Conservation (phyloP, 2,113 vertebrate species). For the Clarias magur region DNA sequence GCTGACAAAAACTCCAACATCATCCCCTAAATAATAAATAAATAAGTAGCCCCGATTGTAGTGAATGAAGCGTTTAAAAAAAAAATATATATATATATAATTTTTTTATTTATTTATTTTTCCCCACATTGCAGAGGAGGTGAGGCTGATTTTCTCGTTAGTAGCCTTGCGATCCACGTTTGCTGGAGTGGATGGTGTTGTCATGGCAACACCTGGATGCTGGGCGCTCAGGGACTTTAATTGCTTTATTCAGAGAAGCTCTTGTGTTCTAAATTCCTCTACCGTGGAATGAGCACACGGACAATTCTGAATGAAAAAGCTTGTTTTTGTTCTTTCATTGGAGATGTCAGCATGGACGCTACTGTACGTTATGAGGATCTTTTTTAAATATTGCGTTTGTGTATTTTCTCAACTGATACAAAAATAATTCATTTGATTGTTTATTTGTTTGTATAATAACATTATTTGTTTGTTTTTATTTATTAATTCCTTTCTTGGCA, state of each 20-base stretch:
- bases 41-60: background rate
- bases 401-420: background rate
- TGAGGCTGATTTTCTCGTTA: constrained; percentile 6
- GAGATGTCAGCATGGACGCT: background rate
- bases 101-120: no score
- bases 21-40: background rate
- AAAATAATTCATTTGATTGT: no score
- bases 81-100: no score
- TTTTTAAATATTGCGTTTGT: background rate
- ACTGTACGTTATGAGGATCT: background rate
- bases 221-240: constrained; percentile 39
- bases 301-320: constrained; percentile 30
- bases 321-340: background rate
- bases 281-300: constrained; percentile 1
- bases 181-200: constrained; percentile 40
- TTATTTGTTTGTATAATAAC: no score
- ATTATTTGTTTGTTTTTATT: background rate
- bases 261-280: constrained; percentile 33
- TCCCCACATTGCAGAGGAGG: background rate
- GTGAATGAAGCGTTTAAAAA: background rate
- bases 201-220: constrained; percentile 42
- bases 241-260: constrained; percentile 45
- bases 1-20: background rate
- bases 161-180: constrained; percentile 7
- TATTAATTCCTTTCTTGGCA: background rate